Base-by-base conservation (phyloP, 2,888 invertebrate species). In the Myathropa florea region DNA sequence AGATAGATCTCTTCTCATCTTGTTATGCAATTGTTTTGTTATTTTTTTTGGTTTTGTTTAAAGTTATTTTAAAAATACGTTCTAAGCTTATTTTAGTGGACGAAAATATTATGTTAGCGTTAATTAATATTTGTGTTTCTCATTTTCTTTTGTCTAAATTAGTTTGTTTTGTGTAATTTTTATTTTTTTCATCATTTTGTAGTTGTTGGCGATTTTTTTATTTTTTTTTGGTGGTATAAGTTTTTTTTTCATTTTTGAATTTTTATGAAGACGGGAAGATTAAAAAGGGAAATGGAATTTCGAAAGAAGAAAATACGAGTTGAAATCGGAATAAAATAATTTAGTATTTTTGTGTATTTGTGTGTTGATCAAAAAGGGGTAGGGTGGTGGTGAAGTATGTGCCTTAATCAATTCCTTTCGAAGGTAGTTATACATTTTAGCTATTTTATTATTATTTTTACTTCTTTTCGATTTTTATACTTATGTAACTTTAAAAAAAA, bases 81-180 rank as follows among this genome's bases (percentile, higher is more conserved):
- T 86, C 83, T 86, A 86, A 86, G 86, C 86, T 86, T 86, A 86
- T 75, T 83, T 86, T 86, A 86, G 83, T 86, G 86, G 86, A 86
- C 86, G 87, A 83, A 87, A 87, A 87, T 87, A 83, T 87, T 76
- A 83, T 87, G 79, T 87, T 87, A 83, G 83, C 86, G 59, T 83
- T 87, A 87, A 75, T 75, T 75, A 61, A 78, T 72, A 73, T 86
- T 82, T 82, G 63, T 83, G 53, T 77, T 75, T 67, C 28, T 46
- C n/a, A 57, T 72, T 60, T 55, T 77, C 59, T 23, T 83, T 76
- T 80, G 24, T 24, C n/a, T 73, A 82, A 86, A 83, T 75, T 79
- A 83, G 70, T 79, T 79, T 83, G 70, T 83, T 70, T 84, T 72
- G 77, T 77, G 81, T 80, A 70, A 39, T 60, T 76, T 55, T 71